A percentile compares a stretch with the other conserved stretches of the same genome.
These are phyloP conservation scores for Eidolon helvum DNA, from an alignment of 2,113 vertebrate species.

Conservation along the genomic window DNA sequence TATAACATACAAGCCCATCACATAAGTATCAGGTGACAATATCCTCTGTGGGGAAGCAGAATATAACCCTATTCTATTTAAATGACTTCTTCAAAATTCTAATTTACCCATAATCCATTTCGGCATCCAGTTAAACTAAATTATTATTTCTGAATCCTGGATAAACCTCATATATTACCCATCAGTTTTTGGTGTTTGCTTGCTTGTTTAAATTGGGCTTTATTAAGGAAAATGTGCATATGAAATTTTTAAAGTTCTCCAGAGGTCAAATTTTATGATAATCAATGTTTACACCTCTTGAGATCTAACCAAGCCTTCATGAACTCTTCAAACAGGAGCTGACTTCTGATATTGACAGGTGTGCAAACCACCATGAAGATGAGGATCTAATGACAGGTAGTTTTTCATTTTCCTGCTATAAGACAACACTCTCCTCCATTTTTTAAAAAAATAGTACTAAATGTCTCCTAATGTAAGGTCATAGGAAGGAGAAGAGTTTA, in stretches of 20 bases:
- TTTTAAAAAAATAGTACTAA: neutral
- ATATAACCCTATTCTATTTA: neutral
- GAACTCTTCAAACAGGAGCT: neutral
- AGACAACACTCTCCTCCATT: neutral
- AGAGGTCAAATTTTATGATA: neutral
- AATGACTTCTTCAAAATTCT: neutral
- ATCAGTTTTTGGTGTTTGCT: neutral
- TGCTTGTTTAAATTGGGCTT: neutral
- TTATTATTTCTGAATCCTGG: neutral
- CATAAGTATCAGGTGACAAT: neutral
- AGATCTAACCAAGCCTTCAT: neutral
- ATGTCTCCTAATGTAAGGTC: neutral
- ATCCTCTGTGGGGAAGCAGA: neutral
- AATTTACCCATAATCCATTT: neutral
- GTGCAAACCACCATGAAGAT: neutral
- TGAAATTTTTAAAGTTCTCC: neutral
- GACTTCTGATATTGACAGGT: neutral
- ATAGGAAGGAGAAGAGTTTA: neutral
- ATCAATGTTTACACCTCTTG: neutral
- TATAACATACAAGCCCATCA: neutral
- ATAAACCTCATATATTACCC: neutral
- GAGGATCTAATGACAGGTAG: neutral
- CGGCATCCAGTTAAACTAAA: neutral
- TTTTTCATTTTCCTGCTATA: neutral
- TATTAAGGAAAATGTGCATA: neutral